phyloP scores from a whole-genome alignment of 2,797 vertebrate species.

The Acanthurus tractus region DNA sequence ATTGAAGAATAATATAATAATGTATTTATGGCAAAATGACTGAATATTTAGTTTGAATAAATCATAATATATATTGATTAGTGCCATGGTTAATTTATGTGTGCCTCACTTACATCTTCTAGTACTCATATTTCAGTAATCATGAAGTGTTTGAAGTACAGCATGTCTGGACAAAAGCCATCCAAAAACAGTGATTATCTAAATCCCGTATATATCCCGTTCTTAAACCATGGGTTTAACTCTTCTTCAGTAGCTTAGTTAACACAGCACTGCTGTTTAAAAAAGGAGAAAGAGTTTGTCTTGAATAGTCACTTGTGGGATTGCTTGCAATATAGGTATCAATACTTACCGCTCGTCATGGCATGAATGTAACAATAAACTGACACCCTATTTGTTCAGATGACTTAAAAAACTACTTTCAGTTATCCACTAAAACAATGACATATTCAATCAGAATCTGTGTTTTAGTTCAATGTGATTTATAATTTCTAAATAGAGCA shows the following conservation, averaged over 20 bases:
- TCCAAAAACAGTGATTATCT: conserved; percentile 22
- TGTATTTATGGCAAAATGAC: neutral
- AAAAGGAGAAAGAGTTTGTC: neutral
- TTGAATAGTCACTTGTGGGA: conserved; percentile 8
- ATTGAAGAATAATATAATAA: neutral
- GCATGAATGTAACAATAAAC: neutral
- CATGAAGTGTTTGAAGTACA: neutral
- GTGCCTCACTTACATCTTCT: neutral
- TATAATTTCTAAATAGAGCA: conserved; percentile 31
- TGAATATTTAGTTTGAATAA: conserved; percentile 20
- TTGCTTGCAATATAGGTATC: neutral
- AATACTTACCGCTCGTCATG: neutral
- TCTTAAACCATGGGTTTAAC: neutral
- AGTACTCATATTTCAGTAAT: neutral
- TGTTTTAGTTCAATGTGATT: conserved; percentile 10
- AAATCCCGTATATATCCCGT: conserved; percentile 6
- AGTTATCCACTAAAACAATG: neutral
- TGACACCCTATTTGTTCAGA: neutral
- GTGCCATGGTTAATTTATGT: neutral
- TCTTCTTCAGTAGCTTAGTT: conserved; percentile 11
- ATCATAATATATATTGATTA: neutral
- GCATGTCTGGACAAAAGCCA: neutral
- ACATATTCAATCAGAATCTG: neutral
- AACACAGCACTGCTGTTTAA: conserved; percentile 1
- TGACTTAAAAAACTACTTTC: neutral